Percentiles rank a stretch among this genome's conserved stretches.
Evolutionary conservation across 2,888 invertebrate species (phyloP).

Genomic region (Cactoblastis cactorum): DNA sequence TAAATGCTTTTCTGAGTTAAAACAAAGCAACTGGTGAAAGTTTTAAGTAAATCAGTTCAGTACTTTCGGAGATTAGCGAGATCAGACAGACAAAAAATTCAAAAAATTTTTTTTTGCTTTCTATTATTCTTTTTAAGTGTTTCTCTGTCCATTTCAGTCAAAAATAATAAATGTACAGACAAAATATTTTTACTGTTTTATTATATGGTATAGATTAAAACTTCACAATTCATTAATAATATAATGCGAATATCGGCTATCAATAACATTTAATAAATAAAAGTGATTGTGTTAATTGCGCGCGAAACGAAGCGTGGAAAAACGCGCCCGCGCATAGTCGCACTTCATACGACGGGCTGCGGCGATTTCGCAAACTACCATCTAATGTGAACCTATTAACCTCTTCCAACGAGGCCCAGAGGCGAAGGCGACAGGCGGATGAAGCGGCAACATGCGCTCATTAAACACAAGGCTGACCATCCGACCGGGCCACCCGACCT

Average conservation of each 20-base stretch:
- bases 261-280: neutral
- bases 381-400: constrained; percentile 80
- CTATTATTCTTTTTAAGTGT: too few species aligned
- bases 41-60: too few species aligned
- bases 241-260: neutral
- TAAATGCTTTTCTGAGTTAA: too few species aligned
- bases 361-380: constrained; percentile 75
- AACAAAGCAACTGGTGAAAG: too few species aligned
- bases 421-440: constrained; percentile 76
- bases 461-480: constrained; percentile 75
- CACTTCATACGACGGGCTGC: constrained; percentile 53
- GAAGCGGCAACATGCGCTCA: constrained; percentile 70
- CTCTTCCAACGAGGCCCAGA: constrained; percentile 72
- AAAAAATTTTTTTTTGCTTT: too few species aligned
- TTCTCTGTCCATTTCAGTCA: too few species aligned
- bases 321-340: constrained; percentile 48
- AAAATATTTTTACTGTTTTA: neutral
- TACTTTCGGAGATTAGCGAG: too few species aligned
- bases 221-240: neutral
- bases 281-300: constrained; percentile 45
- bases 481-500: constrained; percentile 42
- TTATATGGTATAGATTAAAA: neutral
- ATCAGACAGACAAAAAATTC: too few species aligned
- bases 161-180: neutral
- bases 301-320: constrained; percentile 68